Conservation (phyloP, 2,888 invertebrate species). For the Tuta absoluta region DNA sequence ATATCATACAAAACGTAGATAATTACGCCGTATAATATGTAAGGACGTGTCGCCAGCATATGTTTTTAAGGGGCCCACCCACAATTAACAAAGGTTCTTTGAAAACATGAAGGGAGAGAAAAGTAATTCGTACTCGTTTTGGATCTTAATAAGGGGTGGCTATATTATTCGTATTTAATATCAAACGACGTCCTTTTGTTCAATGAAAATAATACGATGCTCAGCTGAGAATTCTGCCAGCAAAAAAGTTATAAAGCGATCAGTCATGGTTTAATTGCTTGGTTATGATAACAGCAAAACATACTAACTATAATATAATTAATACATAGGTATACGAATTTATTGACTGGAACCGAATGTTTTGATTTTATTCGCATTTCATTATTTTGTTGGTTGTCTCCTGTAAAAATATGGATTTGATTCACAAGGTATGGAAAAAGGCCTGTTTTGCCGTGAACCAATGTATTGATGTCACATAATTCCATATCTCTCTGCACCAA, state of each 20-base stretch:
- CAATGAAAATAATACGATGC: not conserved
- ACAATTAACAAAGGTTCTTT: slow-evolving; percentile 56
- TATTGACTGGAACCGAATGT: too few relatives aligned
- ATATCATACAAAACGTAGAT: not conserved
- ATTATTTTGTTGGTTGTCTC: too few relatives aligned
- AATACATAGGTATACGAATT: too few relatives aligned
- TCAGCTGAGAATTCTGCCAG: not conserved
- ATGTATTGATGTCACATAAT: too few relatives aligned
- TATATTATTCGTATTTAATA: slow-evolving; percentile 52
- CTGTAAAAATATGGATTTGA: too few relatives aligned
- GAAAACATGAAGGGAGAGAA: slow-evolving; percentile 51
- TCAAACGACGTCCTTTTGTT: not conserved
- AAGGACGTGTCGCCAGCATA: slow-evolving; percentile 12
- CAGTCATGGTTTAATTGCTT: too few relatives aligned
- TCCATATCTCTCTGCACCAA: too few relatives aligned
- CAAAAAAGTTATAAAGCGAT: not conserved
- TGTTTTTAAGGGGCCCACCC: slow-evolving; percentile 27
- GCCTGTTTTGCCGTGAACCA: too few relatives aligned
- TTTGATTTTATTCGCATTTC: too few relatives aligned
- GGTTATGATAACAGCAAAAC: too few relatives aligned
- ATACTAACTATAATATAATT: too few relatives aligned
- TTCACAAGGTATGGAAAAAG: too few relatives aligned
- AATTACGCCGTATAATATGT: not conserved
- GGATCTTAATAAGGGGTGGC: slow-evolving; percentile 42
- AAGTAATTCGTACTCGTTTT: slow-evolving; percentile 61